These are phyloP conservation scores for Lophius americanus DNA, from an alignment of 2,797 vertebrate genomes.

Conservation along the genomic window DNA sequence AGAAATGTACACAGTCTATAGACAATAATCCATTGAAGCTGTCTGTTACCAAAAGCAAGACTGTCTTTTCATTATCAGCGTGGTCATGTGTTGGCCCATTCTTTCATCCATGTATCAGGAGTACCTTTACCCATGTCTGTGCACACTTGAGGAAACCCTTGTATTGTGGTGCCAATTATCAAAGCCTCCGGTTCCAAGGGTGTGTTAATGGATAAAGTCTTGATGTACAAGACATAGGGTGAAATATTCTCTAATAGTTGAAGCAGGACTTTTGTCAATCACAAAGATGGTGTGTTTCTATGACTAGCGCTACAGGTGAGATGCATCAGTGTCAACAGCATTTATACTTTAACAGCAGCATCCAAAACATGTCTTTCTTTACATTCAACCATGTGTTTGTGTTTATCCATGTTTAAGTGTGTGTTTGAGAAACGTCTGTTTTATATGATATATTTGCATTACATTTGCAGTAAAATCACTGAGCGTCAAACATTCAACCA, in stretches of 20 bases:
- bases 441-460: constrained; percentile 63
- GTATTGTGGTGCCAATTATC: constrained; percentile 25
- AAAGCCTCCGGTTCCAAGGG: constrained; percentile 35
- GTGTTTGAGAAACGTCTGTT: constrained; percentile 69
- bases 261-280: constrained; percentile 61
- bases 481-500: constrained; percentile 77
- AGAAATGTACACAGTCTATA: constrained; percentile 84
- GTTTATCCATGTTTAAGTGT: constrained; percentile 43
- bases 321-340: constrained; percentile 71
- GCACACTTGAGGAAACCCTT: constrained; percentile 41
- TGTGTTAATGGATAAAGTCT: constrained; percentile 42
- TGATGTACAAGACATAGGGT: constrained; percentile 52
- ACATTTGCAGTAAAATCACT: constrained; percentile 62
- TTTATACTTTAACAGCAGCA: constrained; percentile 84
- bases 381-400: constrained; percentile 81
- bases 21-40: constrained; percentile 74
- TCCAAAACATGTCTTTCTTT: constrained; percentile 78
- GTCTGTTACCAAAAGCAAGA: constrained; percentile 50
- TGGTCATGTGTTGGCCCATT: constrained; percentile 47
- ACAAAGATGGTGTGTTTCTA: constrained; percentile 65
- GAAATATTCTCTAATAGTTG: constrained; percentile 60
- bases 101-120: constrained; percentile 36
- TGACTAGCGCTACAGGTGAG: constrained; percentile 74
- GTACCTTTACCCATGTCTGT: constrained; percentile 36
- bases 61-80: constrained; percentile 54